phyloP scores from a whole-genome alignment of 2,113 vertebrate genomes.

The Tyto alba region DNA sequence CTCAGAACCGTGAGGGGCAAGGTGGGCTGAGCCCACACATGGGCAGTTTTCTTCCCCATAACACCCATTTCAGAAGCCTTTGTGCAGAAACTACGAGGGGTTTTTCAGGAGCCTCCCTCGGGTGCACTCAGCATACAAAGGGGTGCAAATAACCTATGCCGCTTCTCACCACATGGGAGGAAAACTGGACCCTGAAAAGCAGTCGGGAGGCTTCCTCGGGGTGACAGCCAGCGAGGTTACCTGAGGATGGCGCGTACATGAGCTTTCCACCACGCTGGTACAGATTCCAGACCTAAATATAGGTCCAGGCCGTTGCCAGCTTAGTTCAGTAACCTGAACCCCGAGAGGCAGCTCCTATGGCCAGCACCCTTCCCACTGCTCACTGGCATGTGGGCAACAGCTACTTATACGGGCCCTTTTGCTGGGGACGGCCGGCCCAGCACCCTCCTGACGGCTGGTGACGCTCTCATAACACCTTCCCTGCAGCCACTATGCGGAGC shows the following conservation, averaged over 20 bases:
- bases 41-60: neutral
- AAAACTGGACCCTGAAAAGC: neutral
- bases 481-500: neutral
- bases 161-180: neutral
- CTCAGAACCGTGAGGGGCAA: rapidly evolving
- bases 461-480: neutral
- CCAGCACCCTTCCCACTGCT: neutral
- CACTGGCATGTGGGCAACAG: neutral
- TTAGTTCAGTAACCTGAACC: conserved; percentile 1
- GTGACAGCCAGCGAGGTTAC: neutral
- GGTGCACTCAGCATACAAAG: rapidly evolving
- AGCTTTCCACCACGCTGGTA: conserved; percentile 13
- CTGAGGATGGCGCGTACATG: neutral
- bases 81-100: neutral
- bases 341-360: neutral
- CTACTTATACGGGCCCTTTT: neutral
- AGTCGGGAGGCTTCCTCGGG: neutral
- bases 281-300: conserved; percentile 47
- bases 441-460: neutral
- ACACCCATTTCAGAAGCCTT: neutral
- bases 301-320: neutral
- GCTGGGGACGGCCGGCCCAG: neutral
- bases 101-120: neutral
- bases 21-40: rapidly evolving
- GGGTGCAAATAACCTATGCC: neutral